A percentile compares a stretch with the other conserved stretches of the same genome.
Conservation (phyloP, 2,113 vertebrate species). For the Scomber scombrus region DNA sequence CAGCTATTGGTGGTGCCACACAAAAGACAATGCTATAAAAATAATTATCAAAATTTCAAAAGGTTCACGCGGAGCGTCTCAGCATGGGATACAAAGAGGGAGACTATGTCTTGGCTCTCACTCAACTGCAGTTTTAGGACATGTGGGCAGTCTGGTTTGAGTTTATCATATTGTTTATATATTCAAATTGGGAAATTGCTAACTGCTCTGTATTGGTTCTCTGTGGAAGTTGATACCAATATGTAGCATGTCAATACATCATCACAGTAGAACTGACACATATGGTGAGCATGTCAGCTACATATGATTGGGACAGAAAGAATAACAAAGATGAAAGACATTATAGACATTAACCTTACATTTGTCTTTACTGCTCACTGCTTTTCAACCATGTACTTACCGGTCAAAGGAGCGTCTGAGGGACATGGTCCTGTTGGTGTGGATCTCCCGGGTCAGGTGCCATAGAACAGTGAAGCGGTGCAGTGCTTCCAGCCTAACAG, state of each 20-base stretch:
- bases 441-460: conserved; percentile 97
- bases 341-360: neutral
- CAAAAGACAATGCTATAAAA: no score
- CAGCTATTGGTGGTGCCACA: no score
- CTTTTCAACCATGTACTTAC: conserved; percentile 74
- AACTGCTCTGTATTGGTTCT: no score
- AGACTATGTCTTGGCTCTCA: no score
- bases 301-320: neutral
- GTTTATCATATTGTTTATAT: no score
- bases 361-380: neutral
- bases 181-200: no score
- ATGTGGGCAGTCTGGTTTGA: no score
- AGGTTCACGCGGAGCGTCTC: no score
- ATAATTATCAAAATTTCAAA: no score
- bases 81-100: no score
- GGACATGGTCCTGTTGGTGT: conserved; percentile 90
- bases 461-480: conserved; percentile 96
- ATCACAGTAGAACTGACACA: neutral
- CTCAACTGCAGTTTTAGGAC: no score
- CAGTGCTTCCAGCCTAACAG: conserved; percentile 91
- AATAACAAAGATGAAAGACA: neutral
- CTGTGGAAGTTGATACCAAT: no score
- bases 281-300: neutral
- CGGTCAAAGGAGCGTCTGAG: conserved; percentile 95
- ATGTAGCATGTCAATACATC: conserved; percentile 1